phyloP scores from a whole-genome alignment of 2,113 vertebrate genomes.

The Pantherophis guttatus region DNA sequence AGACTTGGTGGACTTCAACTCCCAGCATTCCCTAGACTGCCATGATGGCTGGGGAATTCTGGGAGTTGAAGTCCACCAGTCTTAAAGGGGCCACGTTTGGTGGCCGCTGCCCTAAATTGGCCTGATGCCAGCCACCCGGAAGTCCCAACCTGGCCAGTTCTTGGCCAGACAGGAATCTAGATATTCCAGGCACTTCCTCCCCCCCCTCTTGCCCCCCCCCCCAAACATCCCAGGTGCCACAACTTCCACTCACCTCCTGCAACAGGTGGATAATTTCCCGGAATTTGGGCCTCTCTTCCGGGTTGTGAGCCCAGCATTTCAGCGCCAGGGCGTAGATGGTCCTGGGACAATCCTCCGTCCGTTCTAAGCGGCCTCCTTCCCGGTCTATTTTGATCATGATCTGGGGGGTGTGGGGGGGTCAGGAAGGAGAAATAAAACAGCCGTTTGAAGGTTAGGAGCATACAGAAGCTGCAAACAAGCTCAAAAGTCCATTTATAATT shows the following conservation, averaged over 20 bases:
- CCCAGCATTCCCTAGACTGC: neutral
- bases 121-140: neutral
- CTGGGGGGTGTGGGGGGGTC: constrained; percentile 46
- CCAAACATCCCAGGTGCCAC: neutral
- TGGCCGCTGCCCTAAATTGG: neutral
- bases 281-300: constrained; percentile 78
- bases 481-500: neutral
- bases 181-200: neutral
- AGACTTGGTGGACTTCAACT: no score
- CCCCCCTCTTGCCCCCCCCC: no score
- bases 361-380: constrained; percentile 76
- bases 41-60: neutral
- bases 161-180: neutral
- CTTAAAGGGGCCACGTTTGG: neutral
- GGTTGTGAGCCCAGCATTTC: constrained; percentile 79
- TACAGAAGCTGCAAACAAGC: neutral
- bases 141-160: neutral
- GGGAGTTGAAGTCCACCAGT: neutral
- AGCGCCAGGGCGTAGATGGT: constrained; percentile 77
- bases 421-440: neutral
- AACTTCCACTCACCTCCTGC: constrained; percentile 72
- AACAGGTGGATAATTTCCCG: constrained; percentile 67
- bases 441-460: no score
- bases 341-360: constrained; percentile 77
- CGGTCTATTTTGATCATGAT: constrained; percentile 79